Evolutionary conservation across 2,888 invertebrate genomes (phyloP).

Genomic region (Calliopum simillimum): DNA sequence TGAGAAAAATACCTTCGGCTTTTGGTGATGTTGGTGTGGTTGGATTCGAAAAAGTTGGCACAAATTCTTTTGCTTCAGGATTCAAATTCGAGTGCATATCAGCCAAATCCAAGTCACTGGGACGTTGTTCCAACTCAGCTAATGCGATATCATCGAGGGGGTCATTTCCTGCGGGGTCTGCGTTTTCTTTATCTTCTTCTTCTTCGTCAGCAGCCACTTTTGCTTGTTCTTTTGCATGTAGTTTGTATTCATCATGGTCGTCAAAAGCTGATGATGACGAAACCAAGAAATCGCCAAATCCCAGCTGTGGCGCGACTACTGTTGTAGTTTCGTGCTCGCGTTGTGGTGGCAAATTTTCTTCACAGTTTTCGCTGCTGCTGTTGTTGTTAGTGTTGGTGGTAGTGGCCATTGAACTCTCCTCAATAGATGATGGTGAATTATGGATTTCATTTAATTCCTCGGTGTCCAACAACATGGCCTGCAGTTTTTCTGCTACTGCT

Average conservation of each 20-base stretch:
- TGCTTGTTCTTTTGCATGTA: not conserved
- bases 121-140: not conserved
- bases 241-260: slow-evolving; percentile 3
- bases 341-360: slow-evolving; percentile 5
- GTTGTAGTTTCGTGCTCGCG: slow-evolving; percentile 1
- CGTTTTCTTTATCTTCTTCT: slow-evolving; percentile 28
- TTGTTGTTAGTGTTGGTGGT: slow-evolving; percentile 59
- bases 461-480: slow-evolving; percentile 12
- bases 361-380: slow-evolving; percentile 57
- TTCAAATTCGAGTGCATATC: slow-evolving; percentile 83
- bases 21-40: slow-evolving; percentile 68
- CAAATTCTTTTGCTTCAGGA: slow-evolving; percentile 88
- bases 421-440: slow-evolving; percentile 40
- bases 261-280: slow-evolving; percentile 15
- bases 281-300: slow-evolving; percentile 26
- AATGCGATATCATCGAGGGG: slow-evolving; percentile 10
- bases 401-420: slow-evolving; percentile 62
- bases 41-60: slow-evolving; percentile 70
- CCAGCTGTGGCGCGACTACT: slow-evolving; percentile 14
- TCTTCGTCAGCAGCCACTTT: not conserved
- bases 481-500: slow-evolving; percentile 22
- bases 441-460: slow-evolving; percentile 24
- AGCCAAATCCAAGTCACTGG: slow-evolving; percentile 41
- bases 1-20: slow-evolving; percentile 36
- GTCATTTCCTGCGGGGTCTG: slow-evolving; percentile 19